These are phyloP conservation scores for Lycorma delicatula DNA, from an alignment of 1,140 invertebrate genomes.

Conservation along the genomic window DNA sequence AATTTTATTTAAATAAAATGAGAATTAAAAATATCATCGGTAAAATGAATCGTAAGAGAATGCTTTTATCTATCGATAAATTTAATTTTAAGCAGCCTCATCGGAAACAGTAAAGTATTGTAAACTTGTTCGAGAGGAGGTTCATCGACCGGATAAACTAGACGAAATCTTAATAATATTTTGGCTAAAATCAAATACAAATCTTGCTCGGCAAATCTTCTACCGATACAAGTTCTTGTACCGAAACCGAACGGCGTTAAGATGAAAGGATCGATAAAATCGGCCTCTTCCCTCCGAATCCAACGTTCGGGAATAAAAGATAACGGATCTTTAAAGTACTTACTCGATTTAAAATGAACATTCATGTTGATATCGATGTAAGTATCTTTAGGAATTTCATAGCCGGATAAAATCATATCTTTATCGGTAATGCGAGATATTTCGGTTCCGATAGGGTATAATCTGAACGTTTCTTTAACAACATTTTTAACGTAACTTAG, in stretches of 20 bases:
- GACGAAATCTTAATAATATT: conserved; percentile 39
- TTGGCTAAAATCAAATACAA: conserved; percentile 38
- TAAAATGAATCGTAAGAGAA: too few relatives aligned
- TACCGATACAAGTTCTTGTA: conserved; percentile 30
- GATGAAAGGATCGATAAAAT: conserved; percentile 38
- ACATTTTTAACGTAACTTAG: too few relatives aligned
- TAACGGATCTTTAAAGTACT: conserved; percentile 40
- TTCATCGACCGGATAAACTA: conserved; percentile 19
- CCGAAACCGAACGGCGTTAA: conserved; percentile 50
- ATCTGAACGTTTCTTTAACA: conserved; percentile 50
- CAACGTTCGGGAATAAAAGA: conserved; percentile 40
- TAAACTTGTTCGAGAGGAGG: conserved; percentile 29
- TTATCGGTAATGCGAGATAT: conserved; percentile 40
- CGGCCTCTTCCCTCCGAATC: conserved; percentile 23
- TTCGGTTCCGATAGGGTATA: conserved; percentile 45
- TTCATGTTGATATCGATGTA: conserved; percentile 44
- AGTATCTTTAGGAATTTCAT: conserved; percentile 44
- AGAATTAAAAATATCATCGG: too few relatives aligned
- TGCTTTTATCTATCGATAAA: too few relatives aligned
- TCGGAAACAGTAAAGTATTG: conserved; percentile 32
- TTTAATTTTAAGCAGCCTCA: too few relatives aligned
- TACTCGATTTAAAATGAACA: conserved; percentile 35
- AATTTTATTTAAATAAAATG: too few relatives aligned
- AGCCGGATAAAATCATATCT: conserved; percentile 39
- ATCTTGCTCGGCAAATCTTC: conserved; percentile 41